These are phyloP conservation scores for Eurois occulta DNA, from an alignment of 2,888 invertebrate species.

Conservation along the genomic window DNA sequence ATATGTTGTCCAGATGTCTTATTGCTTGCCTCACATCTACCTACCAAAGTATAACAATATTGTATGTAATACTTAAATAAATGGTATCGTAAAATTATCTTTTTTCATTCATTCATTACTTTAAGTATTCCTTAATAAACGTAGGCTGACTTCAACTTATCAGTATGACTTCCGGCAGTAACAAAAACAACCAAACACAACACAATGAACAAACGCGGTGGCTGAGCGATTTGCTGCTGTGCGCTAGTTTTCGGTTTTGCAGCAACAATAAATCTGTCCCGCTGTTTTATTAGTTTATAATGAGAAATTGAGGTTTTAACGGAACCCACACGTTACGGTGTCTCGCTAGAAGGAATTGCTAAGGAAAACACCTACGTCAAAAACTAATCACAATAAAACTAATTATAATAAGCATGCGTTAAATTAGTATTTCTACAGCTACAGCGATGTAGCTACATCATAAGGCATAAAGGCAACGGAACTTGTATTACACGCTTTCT, in stretches of 20 bases:
- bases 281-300: background rate
- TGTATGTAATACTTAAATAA: conserved; percentile 68
- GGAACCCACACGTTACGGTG: no score
- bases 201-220: no score
- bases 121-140: background rate
- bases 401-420: background rate
- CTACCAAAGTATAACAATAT: conserved; percentile 70
- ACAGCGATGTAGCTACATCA: background rate
- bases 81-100: conserved; percentile 60
- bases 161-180: background rate
- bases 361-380: background rate
- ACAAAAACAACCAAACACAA: background rate
- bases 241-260: background rate
- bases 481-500: background rate
- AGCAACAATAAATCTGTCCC: background rate
- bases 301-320: background rate
- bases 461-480: background rate
- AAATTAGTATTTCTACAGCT: background rate
- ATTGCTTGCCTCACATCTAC: conserved; percentile 65
- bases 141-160: background rate
- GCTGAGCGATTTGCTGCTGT: background rate
- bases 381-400: background rate
- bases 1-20: conserved; percentile 64
- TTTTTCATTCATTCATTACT: conserved; percentile 25
- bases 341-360: background rate